A percentile compares a stretch with the other conserved stretches of the same genome.
Conservation (phyloP, 1,140 invertebrate genomes). For the Sitobion miscanthi region DNA sequence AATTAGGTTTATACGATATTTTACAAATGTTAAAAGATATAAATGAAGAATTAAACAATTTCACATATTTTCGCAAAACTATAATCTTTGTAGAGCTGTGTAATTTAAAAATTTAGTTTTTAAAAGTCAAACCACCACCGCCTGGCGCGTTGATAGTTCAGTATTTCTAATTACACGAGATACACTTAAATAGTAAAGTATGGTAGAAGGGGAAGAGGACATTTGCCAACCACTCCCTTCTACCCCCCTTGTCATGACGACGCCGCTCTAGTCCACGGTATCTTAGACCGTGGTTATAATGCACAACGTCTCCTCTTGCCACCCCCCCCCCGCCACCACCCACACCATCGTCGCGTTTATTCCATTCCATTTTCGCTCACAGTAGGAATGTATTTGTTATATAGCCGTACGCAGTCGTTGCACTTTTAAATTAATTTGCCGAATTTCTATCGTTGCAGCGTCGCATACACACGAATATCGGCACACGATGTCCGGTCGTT, state of each 20-base stretch:
- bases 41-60: too few relatives aligned
- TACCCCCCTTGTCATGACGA: neutral
- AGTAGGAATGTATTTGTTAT: neutral
- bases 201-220: neutral
- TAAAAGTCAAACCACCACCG: neutral
- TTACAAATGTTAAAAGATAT: too few relatives aligned
- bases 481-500: neutral
- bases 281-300: neutral
- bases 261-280: neutral
- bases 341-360: neutral
- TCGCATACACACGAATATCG: neutral
- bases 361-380: neutral
- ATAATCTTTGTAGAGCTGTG: too few relatives aligned
- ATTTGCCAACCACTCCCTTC: neutral
- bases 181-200: neutral
- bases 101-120: neutral
- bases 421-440: neutral
- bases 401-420: neutral
- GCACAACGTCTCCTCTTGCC: neutral
- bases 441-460: neutral
- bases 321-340: too few relatives aligned
- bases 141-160: neutral
- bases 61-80: too few relatives aligned
- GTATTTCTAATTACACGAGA: neutral
- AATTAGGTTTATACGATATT: too few relatives aligned